Evolutionary conservation across 1,140 invertebrate genomes (phyloP), one percentile per base, ranked within the genome.

Genomic region (Dryas iulia): DNA sequence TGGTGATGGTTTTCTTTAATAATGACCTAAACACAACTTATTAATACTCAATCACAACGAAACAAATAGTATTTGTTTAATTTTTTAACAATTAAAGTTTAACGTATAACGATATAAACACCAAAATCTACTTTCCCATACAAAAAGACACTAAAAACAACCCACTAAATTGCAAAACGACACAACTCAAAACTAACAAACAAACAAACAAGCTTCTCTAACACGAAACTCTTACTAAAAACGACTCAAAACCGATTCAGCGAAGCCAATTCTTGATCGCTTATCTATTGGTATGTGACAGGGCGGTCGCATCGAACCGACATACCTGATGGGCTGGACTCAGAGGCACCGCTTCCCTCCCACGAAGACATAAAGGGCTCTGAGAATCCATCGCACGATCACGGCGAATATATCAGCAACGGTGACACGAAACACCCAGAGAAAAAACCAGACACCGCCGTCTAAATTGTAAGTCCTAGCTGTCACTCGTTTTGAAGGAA

Each of bases 371-470:
- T 93, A 77, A 90, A 88, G 66, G 90, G 90, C 33, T 82, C 91
- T 0, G 93, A 94, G 73, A 94, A 94, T 76, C 93, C 93, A 28
- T 89, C 93, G 26, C 93, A 93, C 74, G 93, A 94, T 71, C 91
- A 92, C 66, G 90, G 92, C 21, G 92, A 93, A 62, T 93, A 93
- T 80, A 93, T 93, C 80, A 83, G 83, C 73, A 94, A 94, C 76
- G 93, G 93, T 1, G 91, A 93, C 84, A 93, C 93, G 60, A 90
- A 93, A 76, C 86, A 87, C 57, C 81, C 83, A 52, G 93, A 93
- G 81, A 93, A 93, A 84, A 94, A 94, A 78, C 93, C 93, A 6
- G 93, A 94, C 78, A 94, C 93, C 0, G 92, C 93, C 23, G 93
- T 94, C 66, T 94, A 93, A 87, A 70, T 73, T 71, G 79, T 86